Evolutionary conservation across 2,888 invertebrate species (phyloP).

Genomic region (Catocala sponsa): DNA sequence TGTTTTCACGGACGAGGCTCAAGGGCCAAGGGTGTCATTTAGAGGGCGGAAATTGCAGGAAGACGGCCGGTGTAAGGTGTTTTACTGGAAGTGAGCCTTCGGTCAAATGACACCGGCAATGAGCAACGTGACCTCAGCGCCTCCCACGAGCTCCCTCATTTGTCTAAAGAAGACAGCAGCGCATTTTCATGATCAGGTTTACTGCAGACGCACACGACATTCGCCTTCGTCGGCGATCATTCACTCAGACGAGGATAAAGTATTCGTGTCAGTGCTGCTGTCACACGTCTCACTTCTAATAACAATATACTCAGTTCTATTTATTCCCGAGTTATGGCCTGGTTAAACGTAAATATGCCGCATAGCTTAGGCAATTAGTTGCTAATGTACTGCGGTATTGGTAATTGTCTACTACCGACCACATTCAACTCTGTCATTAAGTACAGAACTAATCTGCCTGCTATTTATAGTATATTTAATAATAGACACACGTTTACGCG

Average conservation of each 20-base stretch:
- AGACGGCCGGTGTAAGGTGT: conserved; percentile 65
- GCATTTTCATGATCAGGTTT: conserved; percentile 58
- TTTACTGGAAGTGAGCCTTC: conserved; percentile 67
- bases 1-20: conserved; percentile 63
- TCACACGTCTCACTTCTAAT: conserved; percentile 46
- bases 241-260: conserved; percentile 51
- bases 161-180: conserved; percentile 59
- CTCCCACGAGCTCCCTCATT: conserved; percentile 60
- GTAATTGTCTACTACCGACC: conserved; percentile 4
- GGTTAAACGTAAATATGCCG: conserved; percentile 24
- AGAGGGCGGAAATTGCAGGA: conserved; percentile 73
- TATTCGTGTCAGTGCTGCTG: conserved; percentile 48
- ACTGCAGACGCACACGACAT: conserved; percentile 55
- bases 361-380: conserved; percentile 34
- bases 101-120: conserved; percentile 73
- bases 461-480: conserved; percentile 31
- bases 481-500: conserved; percentile 25
- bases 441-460: conserved; percentile 35
- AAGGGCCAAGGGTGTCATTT: conserved; percentile 71
- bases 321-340: conserved; percentile 36
- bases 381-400: conserved; percentile 23
- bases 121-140: conserved; percentile 65
- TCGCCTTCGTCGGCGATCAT: conserved; percentile 55
- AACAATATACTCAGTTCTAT: conserved; percentile 37
- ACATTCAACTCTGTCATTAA: conserved; percentile 40